Conservation (phyloP, 2,797 vertebrate genomes). For the Dendrocincla fuliginosa region DNA sequence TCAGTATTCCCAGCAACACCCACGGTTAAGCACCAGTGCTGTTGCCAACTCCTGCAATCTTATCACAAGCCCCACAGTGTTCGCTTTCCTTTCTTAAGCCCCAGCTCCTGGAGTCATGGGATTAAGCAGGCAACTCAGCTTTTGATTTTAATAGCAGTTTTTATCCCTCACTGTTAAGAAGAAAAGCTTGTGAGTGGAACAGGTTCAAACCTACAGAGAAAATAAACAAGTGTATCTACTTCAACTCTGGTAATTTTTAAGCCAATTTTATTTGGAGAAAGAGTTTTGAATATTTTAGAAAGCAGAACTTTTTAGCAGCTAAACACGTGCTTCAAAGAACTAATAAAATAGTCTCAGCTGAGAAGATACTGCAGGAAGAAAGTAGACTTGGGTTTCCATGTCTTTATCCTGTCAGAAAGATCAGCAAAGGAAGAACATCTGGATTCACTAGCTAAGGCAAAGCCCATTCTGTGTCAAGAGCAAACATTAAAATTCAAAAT, state of each 20-base stretch:
- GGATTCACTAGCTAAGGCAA: not conserved
- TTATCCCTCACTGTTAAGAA: not conserved
- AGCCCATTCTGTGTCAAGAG: not conserved
- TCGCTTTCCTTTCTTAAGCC: not conserved
- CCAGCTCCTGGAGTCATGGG: not conserved
- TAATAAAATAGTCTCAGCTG: not conserved
- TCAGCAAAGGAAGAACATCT: not conserved
- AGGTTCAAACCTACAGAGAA: not conserved
- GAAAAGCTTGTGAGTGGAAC: not conserved
- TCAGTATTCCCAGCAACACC: constrained; percentile 39
- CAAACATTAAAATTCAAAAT: not conserved
- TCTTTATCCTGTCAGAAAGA: not conserved
- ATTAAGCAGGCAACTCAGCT: not conserved
- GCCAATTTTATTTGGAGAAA: not conserved
- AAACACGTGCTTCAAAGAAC: not conserved
- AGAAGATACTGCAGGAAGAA: not conserved
- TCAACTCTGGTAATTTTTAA: not conserved
- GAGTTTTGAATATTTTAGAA: not conserved
- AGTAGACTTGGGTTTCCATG: not conserved
- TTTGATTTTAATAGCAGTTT: constrained; percentile 8
- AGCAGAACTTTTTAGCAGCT: not conserved
- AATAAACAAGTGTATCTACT: not conserved
- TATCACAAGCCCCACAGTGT: not conserved
- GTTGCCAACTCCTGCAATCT: constrained; percentile 40
- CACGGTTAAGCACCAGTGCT: not conserved